Conservation (phyloP, 2,113 vertebrate species). For the Pitta sordida region DNA sequence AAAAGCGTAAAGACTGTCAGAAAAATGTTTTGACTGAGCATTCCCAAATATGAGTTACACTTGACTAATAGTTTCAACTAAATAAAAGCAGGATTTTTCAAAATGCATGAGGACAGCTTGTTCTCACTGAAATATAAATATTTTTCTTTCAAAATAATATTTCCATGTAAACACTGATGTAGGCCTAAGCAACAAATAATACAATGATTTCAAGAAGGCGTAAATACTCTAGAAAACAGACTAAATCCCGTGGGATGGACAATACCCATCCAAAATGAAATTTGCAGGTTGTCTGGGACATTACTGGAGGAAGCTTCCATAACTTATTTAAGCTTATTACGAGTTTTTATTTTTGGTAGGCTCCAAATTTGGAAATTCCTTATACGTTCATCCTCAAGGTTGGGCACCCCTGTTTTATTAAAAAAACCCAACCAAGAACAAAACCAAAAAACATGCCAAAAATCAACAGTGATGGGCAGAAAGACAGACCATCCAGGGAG, state of each 20-base stretch:
- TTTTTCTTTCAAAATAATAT: background rate
- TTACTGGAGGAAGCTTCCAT: background rate
- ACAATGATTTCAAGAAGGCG: background rate
- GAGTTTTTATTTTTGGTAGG: background rate
- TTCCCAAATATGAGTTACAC: background rate
- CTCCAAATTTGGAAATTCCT: background rate
- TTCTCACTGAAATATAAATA: conserved; percentile 8
- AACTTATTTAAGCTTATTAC: background rate
- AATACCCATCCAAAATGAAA: background rate
- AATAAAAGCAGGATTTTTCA: background rate
- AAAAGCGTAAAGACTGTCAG: background rate
- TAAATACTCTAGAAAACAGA: background rate
- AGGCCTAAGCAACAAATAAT: background rate
- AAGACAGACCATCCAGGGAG: background rate
- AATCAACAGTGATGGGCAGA: background rate
- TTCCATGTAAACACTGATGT: background rate
- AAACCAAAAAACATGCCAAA: background rate
- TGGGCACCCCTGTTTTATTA: background rate
- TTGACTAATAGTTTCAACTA: background rate
- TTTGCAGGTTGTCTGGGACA: background rate
- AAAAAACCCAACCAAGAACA: background rate
- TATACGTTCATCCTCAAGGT: background rate
- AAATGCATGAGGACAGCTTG: background rate
- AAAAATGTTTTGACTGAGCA: background rate
- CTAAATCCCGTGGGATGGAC: background rate